Percentiles rank a stretch among this genome's conserved stretches.
Conservation (phyloP, 2,888 invertebrate genomes). For the Platynereis dumerilii region DNA sequence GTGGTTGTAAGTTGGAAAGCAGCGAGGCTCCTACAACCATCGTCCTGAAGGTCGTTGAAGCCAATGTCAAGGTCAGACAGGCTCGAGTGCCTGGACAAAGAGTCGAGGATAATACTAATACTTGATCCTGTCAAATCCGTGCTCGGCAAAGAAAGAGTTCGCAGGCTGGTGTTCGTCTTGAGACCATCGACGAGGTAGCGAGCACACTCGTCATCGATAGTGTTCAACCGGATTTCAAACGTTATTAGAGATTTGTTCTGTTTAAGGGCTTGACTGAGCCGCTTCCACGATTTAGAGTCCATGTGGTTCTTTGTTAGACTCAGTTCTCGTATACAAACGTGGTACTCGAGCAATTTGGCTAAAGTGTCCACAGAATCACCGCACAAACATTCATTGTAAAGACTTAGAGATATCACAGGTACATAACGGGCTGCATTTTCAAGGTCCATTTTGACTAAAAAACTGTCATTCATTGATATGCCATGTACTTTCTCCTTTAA, state of each 20-base stretch:
- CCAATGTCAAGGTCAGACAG: slow-evolving; percentile 57
- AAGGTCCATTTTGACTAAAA: slow-evolving; percentile 32
- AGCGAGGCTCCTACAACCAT: slow-evolving; percentile 48
- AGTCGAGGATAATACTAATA: slow-evolving; percentile 43
- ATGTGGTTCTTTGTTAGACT: slow-evolving; percentile 55
- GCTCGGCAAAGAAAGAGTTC: slow-evolving; percentile 53
- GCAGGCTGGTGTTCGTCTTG: slow-evolving; percentile 44
- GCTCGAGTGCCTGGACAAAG: slow-evolving; percentile 43
- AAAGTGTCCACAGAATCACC: slow-evolving; percentile 45
- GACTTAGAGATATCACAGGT: slow-evolving; percentile 54
- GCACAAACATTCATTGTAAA: slow-evolving; percentile 52
- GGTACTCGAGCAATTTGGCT: slow-evolving; percentile 43
- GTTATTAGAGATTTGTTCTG: slow-evolving; percentile 44
- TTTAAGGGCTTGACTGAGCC: slow-evolving; percentile 44
- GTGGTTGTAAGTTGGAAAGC: slow-evolving; percentile 48
- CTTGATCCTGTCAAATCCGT: slow-evolving; percentile 50
- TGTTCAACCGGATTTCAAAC: slow-evolving; percentile 55
- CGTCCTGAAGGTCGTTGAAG: slow-evolving; percentile 56
- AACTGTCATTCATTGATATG: slow-evolving; percentile 34
- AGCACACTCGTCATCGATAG: slow-evolving; percentile 50
- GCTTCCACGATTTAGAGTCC: slow-evolving; percentile 44
- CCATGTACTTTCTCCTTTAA: slow-evolving; percentile 35
- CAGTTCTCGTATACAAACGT: slow-evolving; percentile 55
- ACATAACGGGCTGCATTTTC: slow-evolving; percentile 41
- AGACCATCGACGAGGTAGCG: slow-evolving; percentile 46